phyloP scores from a whole-genome alignment of 2,113 vertebrate genomes.

The Castor canadensis region DNA sequence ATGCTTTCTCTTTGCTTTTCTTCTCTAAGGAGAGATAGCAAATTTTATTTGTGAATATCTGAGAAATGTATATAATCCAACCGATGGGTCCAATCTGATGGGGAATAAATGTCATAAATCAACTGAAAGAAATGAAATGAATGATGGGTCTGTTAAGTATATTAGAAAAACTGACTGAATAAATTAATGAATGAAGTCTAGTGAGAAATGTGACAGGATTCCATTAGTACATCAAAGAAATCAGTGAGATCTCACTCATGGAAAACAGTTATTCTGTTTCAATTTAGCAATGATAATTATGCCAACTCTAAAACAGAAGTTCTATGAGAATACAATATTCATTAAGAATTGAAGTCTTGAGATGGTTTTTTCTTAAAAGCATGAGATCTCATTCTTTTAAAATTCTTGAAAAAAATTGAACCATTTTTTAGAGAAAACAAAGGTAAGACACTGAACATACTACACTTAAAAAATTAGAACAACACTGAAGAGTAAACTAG shows the following conservation, averaged over 20 bases:
- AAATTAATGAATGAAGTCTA: constrained; percentile 18
- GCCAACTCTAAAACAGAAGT: neutral
- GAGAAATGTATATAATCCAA: neutral
- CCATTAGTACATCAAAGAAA: neutral
- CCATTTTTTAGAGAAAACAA: too few relatives aligned
- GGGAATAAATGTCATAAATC: neutral
- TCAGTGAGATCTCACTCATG: neutral
- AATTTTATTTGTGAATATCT: neutral
- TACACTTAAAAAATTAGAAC: constrained; percentile 5
- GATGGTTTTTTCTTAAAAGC: neutral
- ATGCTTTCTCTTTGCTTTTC: neutral
- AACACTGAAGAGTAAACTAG: neutral
- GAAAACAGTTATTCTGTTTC: neutral
- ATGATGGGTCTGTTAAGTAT: neutral
- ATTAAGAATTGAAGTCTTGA: neutral
- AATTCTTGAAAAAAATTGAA: neutral
- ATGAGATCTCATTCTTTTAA: constrained; percentile 20
- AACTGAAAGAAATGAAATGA: neutral
- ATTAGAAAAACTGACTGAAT: neutral
- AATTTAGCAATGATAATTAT: neutral
- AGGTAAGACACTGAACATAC: neutral
- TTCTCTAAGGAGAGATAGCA: neutral
- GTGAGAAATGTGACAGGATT: neutral
- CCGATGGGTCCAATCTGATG: neutral
- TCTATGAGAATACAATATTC: neutral